These are phyloP conservation scores for Rhaphigaster nebulosa DNA, from an alignment of 2,888 invertebrate species.

Conservation along the genomic window DNA sequence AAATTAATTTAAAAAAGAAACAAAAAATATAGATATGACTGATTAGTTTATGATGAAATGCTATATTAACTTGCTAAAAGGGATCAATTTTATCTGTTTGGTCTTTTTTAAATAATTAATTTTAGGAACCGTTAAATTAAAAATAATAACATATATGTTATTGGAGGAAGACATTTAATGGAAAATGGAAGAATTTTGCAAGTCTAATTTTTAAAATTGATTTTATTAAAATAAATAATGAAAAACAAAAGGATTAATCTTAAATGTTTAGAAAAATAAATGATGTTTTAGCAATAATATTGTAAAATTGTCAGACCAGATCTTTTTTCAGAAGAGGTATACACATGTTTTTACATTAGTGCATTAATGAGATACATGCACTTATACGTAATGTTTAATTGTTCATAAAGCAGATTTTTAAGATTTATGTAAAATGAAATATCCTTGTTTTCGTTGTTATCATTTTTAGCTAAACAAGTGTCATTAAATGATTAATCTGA, in stretches of 20 bases:
- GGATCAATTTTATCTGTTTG: conserved; percentile 13
- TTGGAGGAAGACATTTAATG: background rate
- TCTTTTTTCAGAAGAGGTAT: background rate
- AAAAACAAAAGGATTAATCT: background rate
- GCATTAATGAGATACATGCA: background rate
- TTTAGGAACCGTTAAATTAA: background rate
- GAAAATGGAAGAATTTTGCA: background rate
- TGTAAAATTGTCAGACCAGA: background rate
- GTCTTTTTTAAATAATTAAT: background rate
- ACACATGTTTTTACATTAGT: background rate
- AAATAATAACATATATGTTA: background rate
- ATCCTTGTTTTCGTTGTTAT: background rate
- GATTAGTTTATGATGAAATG: conserved; percentile 35
- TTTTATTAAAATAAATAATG: background rate
- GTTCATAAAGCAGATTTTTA: background rate
- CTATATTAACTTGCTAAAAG: background rate
- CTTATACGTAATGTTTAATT: background rate
- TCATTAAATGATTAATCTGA: background rate
- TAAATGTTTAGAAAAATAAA: background rate
- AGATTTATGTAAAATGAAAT: background rate
- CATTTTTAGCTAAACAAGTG: background rate
- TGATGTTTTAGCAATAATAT: conserved; percentile 1
- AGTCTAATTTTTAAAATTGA: conserved; percentile 7
- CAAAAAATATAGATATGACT: conserved; percentile 19
- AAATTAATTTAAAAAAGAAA: background rate